Conservation (phyloP, 2,113 vertebrate genomes). For the Pavo muticus region DNA sequence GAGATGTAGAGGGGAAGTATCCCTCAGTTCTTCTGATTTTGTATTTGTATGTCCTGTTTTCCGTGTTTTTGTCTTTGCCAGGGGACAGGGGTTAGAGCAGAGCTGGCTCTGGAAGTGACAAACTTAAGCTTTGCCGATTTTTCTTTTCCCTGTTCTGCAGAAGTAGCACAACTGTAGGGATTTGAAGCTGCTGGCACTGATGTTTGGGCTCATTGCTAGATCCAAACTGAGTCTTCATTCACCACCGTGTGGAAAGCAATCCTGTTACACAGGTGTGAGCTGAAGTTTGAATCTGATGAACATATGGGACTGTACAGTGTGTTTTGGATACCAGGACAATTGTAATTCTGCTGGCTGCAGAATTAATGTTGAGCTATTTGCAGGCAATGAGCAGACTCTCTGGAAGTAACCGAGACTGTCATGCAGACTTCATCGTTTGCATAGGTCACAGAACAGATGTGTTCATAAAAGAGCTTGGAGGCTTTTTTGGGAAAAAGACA, state of each 20-base stretch:
- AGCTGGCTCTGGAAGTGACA: slow-evolving; percentile 19
- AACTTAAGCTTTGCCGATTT: background rate
- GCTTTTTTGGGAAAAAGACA: background rate
- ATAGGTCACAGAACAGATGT: slow-evolving; percentile 17
- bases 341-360: background rate
- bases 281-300: background rate
- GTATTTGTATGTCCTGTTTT: background rate
- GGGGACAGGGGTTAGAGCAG: slow-evolving; percentile 15
- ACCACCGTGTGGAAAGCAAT: background rate
- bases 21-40: slow-evolving; percentile 4
- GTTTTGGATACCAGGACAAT: background rate
- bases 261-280: background rate
- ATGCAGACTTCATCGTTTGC: background rate
- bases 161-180: background rate
- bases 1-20: background rate
- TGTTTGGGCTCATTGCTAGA: background rate
- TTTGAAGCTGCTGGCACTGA: background rate
- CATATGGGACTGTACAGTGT: background rate
- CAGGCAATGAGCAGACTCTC: background rate
- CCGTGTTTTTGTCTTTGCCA: background rate
- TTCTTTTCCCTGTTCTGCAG: background rate
- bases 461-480: slow-evolving; percentile 14
- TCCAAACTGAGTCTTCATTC: background rate
- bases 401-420: background rate
- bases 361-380: background rate